These are phyloP conservation scores for Penaeus monodon DNA, from an alignment of 2,888 invertebrate species.

Conservation along the genomic window DNA sequence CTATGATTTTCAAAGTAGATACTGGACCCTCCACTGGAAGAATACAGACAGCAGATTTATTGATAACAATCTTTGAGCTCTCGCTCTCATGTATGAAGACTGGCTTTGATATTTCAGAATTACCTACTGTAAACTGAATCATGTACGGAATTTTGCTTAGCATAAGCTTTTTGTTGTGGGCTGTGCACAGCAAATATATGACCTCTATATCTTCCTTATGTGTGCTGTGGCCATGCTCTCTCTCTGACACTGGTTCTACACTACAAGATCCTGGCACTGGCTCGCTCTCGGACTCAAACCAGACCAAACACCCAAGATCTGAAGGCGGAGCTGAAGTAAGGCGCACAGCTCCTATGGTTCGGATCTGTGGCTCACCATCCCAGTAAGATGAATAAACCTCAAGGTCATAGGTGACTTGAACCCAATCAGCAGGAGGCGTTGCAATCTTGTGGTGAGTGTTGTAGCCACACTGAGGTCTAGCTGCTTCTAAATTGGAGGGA, in stretches of 20 bases:
- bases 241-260: slow-evolving; percentile 41
- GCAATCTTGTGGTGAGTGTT: slow-evolving; percentile 33
- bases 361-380: slow-evolving; percentile 57
- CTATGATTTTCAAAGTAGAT: slow-evolving; percentile 48
- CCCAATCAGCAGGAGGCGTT: slow-evolving; percentile 62
- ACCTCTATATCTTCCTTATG: slow-evolving; percentile 39
- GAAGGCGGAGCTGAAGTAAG: slow-evolving; percentile 25
- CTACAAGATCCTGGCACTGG: slow-evolving; percentile 47
- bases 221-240: slow-evolving; percentile 42
- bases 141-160: slow-evolving; percentile 49
- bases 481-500: slow-evolving; percentile 35
- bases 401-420: slow-evolving; percentile 54
- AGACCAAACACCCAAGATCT: slow-evolving; percentile 45
- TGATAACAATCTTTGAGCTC: slow-evolving; percentile 48
- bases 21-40: slow-evolving; percentile 38
- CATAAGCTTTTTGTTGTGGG: slow-evolving; percentile 40
- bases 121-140: slow-evolving; percentile 55
- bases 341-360: slow-evolving; percentile 48
- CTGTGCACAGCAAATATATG: slow-evolving; percentile 45
- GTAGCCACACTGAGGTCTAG: slow-evolving; percentile 40
- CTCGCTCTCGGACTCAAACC: slow-evolving; percentile 52
- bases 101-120: slow-evolving; percentile 42
- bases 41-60: slow-evolving; percentile 58
- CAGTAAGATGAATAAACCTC: slow-evolving; percentile 62
- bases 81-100: slow-evolving; percentile 57